Evolutionary conservation across 2,113 vertebrate species (phyloP).

Genomic region (Parus major): DNA sequence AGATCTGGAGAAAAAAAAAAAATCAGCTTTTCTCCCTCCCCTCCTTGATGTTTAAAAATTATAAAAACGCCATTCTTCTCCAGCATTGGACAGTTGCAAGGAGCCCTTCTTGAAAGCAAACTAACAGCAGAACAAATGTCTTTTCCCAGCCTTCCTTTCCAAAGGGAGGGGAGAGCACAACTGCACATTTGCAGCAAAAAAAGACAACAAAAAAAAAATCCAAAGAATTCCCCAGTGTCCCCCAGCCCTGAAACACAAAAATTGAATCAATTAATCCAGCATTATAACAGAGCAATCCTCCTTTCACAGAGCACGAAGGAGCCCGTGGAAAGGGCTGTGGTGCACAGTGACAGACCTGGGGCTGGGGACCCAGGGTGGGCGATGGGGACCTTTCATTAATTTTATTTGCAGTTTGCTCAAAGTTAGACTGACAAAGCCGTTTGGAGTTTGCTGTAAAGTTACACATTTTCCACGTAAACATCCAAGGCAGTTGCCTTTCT

Average conservation of each 20-base stretch:
- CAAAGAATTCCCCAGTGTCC: neutral
- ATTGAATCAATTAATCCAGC: neutral
- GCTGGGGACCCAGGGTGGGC: neutral
- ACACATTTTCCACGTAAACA: constrained; percentile 22
- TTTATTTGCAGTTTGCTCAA: neutral
- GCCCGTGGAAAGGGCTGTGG: neutral
- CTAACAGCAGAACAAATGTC: neutral
- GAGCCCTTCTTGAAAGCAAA: neutral
- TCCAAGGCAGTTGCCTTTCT: constrained; percentile 36
- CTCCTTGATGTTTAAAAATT: constrained; percentile 21
- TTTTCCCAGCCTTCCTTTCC: neutral
- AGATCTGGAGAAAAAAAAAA: constrained; percentile 5
- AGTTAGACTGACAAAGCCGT: neutral
- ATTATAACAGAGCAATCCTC: neutral
- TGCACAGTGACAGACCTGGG: neutral
- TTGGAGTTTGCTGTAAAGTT: neutral
- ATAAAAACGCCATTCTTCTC: constrained; percentile 7
- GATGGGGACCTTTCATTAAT: neutral
- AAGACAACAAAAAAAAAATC: neutral
- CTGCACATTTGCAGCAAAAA: neutral
- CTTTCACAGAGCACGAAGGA: neutral
- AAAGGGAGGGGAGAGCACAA: neutral
- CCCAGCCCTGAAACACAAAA: neutral
- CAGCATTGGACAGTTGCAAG: neutral
- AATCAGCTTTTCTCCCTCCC: constrained; percentile 16